A percentile compares a stretch with the other conserved stretches of the same genome.
Conservation (phyloP, 2,797 vertebrate genomes). For the Cuniculus paca region DNA sequence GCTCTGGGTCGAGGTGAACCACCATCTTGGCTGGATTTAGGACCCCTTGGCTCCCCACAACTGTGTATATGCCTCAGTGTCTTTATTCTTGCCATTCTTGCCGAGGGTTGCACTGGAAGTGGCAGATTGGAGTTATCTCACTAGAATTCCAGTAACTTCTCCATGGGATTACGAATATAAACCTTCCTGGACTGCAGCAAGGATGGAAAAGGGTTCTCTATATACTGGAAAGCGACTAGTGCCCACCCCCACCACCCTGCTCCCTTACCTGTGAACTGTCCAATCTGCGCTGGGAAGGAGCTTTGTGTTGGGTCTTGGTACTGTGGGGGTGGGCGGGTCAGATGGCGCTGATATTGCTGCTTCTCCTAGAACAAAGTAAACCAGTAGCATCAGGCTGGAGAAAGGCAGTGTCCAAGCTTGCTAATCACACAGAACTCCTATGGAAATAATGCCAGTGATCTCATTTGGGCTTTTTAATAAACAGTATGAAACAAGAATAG, state of each 20-base stretch:
- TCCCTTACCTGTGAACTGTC: constrained; percentile 93
- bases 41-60: too few species aligned
- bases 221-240: too few species aligned
- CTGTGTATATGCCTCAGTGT: too few species aligned
- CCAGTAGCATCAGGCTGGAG: not conserved
- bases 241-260: fast-evolving
- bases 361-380: constrained; percentile 91
- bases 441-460: not conserved
- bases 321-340: constrained; percentile 97
- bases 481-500: not conserved
- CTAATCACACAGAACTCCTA: not conserved
- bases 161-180: too few species aligned
- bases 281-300: constrained; percentile 93
- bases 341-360: constrained; percentile 96
- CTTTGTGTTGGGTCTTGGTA: constrained; percentile 97
- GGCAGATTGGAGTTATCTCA: too few species aligned
- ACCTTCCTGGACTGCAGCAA: too few species aligned
- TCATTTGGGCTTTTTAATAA: not conserved
- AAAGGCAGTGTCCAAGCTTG: not conserved
- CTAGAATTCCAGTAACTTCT: too few species aligned
- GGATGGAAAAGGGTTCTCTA: too few species aligned
- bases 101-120: too few species aligned
- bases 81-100: too few species aligned
- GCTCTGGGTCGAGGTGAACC: too few species aligned
- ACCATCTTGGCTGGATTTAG: too few species aligned